phyloP scores from a whole-genome alignment of 2,888 invertebrate species.

The Pterostichus niger region DNA sequence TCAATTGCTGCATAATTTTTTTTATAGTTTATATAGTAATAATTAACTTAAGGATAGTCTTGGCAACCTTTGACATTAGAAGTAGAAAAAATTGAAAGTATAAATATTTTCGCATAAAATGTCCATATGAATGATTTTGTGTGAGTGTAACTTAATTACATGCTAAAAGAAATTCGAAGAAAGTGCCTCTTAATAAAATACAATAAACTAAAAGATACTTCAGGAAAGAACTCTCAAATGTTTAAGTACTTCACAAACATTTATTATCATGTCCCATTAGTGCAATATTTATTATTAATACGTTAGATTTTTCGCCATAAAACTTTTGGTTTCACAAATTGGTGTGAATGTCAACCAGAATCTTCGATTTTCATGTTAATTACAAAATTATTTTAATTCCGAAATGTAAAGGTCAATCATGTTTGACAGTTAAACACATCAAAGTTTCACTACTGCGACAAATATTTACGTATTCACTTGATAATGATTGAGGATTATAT shows the following conservation, averaged over 20 bases:
- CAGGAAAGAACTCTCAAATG: slow-evolving; percentile 22
- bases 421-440: neutral
- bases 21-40: too few species aligned
- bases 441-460: neutral
- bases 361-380: slow-evolving; percentile 25
- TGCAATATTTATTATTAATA: neutral
- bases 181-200: slow-evolving; percentile 36
- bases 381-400: neutral
- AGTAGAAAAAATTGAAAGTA: slow-evolving; percentile 38
- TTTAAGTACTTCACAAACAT: slow-evolving; percentile 15
- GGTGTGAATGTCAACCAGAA: slow-evolving; percentile 22
- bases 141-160: slow-evolving; percentile 47
- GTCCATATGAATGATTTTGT: slow-evolving; percentile 22
- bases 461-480: too few species aligned
- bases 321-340: neutral
- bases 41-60: neutral
- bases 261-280: slow-evolving; percentile 2
- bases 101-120: neutral
- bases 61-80: slow-evolving; percentile 42
- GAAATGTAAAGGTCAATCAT: neutral
- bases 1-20: too few species aligned
- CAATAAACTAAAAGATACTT: slow-evolving; percentile 32
- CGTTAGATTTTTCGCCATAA: neutral
- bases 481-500: too few species aligned
- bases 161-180: slow-evolving; percentile 39